Base-by-base conservation (phyloP, 2,113 vertebrate species). In the Lota lota region DNA sequence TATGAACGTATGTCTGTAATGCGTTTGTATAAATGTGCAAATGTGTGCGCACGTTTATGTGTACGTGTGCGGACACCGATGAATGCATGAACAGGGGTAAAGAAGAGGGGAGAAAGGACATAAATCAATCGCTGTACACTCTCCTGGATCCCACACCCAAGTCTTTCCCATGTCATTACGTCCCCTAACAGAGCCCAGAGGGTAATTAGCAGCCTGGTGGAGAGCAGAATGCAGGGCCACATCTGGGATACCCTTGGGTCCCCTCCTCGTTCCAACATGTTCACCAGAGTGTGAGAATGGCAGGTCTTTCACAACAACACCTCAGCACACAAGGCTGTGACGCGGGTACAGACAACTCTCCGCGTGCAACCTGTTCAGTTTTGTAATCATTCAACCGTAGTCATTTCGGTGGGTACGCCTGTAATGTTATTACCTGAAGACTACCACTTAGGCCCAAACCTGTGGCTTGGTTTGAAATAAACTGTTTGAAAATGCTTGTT, bases 221-320 rank as follows among this genome's bases (percentile, higher is more conserved):
- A 69, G 66, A 82, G 81, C 75, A 70, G 68, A 89, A 77, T 79
- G 66, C 80, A 83, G 28, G 82, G 83, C 88, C 87, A 88, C 88
- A 90, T 89, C 87, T 91, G 88, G 81, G 80, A 83, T 90, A 82
- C 89, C 80, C 79, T 22, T 11, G 86, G 88, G 89, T 83, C 73
- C 82, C 76, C 74, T 83, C 76, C 73, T 8, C 66, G 88, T 85
- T 88, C 87, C 80, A 75, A 82, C 88, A 81, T 79, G 88, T 77
- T 83, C 80, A 64, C 75, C 63, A 74, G 73, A 90, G 82, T 91
- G 91, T 92, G 91, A 91, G 90, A 93, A 92, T 79, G 72, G 86
- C 74, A 67, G 69, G 28, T 28, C 72, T 66, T 2, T 67, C 75
- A 57, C 16, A 81, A 67, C 59, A 47, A 79, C 83, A 88, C 84